phyloP scores from a whole-genome alignment of 2,888 invertebrate species.

The Ischnus inquisitorius region DNA sequence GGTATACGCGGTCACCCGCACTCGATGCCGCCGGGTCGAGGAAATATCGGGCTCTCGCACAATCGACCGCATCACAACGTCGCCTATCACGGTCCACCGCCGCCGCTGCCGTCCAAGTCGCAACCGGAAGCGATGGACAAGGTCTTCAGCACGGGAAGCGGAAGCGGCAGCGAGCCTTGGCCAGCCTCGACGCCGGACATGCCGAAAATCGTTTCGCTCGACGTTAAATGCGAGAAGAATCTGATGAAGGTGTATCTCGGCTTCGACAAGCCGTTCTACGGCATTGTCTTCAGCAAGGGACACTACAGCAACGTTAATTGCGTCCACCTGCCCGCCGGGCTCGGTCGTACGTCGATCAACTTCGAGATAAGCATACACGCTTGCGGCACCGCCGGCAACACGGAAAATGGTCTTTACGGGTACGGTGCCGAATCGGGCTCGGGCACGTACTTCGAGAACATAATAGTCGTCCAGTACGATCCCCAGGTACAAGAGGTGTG shows the following conservation, averaged over 20 bases:
- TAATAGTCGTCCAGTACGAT: constrained; percentile 97
- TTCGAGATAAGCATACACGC: constrained; percentile 97
- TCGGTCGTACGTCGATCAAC: constrained; percentile 94
- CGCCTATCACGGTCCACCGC: constrained; percentile 91
- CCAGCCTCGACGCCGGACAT: constrained; percentile 92
- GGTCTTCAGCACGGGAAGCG: constrained; percentile 84
- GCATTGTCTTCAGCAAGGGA: constrained; percentile 98
- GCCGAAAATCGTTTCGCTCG: constrained; percentile 96
- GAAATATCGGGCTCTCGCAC: constrained; percentile 83
- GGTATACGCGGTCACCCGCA: constrained; percentile 85
- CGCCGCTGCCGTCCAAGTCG: constrained; percentile 87
- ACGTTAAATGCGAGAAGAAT: constrained; percentile 97
- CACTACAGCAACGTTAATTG: constrained; percentile 97
- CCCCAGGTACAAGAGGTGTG: constrained; percentile 97
- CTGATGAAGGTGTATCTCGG: constrained; percentile 97
- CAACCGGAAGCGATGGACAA: constrained; percentile 88
- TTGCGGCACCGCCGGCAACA: constrained; percentile 96
- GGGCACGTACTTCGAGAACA: constrained; percentile 97
- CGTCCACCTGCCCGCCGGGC: constrained; percentile 95
- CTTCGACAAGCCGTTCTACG: constrained; percentile 97
- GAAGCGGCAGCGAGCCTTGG: constrained; percentile 91
- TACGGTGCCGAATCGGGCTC: constrained; percentile 95
- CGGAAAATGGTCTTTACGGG: constrained; percentile 95
- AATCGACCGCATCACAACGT: constrained; percentile 86
- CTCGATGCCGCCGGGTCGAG: constrained; percentile 86